Percentiles rank a stretch among this genome's conserved stretches.
phyloP scores from a whole-genome alignment of 1,140 invertebrate genomes.

The Orius laevigatus region DNA sequence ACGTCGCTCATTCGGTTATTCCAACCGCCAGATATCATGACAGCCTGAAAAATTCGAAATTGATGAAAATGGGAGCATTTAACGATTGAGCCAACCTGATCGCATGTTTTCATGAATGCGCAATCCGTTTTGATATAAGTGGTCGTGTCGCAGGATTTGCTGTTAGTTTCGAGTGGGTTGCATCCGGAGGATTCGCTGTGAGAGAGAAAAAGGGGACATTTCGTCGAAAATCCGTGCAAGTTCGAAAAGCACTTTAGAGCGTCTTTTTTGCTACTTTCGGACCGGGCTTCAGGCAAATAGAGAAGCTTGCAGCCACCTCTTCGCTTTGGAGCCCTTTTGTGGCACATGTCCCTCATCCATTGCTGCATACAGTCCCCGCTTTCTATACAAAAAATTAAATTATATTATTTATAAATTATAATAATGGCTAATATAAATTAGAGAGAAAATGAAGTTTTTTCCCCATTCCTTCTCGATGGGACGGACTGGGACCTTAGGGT shows the following conservation, averaged over 20 bases:
- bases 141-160: constrained; percentile 30
- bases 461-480: no score
- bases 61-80: not conserved
- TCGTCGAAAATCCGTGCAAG: not conserved
- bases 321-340: not conserved
- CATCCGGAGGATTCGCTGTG: constrained; percentile 25
- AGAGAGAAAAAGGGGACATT: not conserved
- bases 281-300: constrained; percentile 11
- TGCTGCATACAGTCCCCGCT: constrained; percentile 12
- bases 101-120: constrained; percentile 34
- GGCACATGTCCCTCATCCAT: constrained; percentile 5
- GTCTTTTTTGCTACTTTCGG: not conserved
- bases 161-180: constrained; percentile 32
- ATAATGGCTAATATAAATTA: no score
- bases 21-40: constrained; percentile 38
- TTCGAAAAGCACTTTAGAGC: not conserved
- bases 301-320: constrained; percentile 6
- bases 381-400: constrained; percentile 12
- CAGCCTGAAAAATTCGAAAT: constrained; percentile 25
- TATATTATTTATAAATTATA: no score
- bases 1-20: constrained; percentile 29
- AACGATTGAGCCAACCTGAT: constrained; percentile 20
- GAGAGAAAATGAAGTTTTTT: no score
- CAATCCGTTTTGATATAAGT: constrained; percentile 30
- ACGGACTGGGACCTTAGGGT: no score